These are phyloP conservation scores for Hirudinaria manillensis DNA, from an alignment of 2,888 invertebrate species.

Conservation along the genomic window DNA sequence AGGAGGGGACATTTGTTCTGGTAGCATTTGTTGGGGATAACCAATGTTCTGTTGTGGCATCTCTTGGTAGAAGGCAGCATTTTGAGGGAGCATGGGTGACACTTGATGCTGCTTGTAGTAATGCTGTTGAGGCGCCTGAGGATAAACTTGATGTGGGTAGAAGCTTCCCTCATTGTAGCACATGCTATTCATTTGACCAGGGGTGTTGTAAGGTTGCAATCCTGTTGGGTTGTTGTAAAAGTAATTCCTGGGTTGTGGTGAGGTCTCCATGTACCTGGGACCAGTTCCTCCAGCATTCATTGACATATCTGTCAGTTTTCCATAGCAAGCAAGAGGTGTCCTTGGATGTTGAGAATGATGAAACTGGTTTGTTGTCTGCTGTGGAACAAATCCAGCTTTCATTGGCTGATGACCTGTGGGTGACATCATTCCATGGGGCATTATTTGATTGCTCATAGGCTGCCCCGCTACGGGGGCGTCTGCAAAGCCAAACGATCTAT, in stretches of 20 bases:
- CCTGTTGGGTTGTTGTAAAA: neutral
- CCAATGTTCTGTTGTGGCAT: neutral
- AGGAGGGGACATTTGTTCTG: neutral
- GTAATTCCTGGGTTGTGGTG: neutral
- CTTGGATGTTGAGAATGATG: conserved; percentile 10
- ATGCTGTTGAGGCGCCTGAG: neutral
- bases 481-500: neutral
- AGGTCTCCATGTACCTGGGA: neutral
- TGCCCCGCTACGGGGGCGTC: neutral
- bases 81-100: conserved; percentile 19
- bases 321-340: conserved; percentile 11
- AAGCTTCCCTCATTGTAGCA: neutral
- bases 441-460: conserved; percentile 4
- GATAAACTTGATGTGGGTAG: conserved; percentile 6
- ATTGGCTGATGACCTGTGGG: conserved; percentile 3
- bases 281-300: neutral
- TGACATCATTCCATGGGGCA: conserved; percentile 4
- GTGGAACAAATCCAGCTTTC: conserved; percentile 6
- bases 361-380: conserved; percentile 10
- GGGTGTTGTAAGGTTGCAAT: neutral
- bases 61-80: neutral
- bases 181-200: neutral
- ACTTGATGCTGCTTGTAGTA: conserved; percentile 18
- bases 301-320: conserved; percentile 9
- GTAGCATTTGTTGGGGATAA: neutral